These are phyloP conservation scores for Eidolon helvum DNA, from an alignment of 2,113 vertebrate genomes.

Conservation along the genomic window DNA sequence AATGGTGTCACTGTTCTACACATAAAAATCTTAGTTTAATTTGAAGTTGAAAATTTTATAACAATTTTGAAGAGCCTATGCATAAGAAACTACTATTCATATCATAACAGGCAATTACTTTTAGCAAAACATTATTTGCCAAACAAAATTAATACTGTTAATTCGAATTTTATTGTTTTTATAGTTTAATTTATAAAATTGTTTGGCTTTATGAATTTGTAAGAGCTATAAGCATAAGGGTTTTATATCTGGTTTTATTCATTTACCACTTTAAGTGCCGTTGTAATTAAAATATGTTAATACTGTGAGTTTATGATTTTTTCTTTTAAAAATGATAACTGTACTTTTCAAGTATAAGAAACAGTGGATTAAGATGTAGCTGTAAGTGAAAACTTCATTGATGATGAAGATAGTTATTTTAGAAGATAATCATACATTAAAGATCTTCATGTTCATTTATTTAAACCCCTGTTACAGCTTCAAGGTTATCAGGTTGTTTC, in stretches of 20 bases:
- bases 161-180: constrained; percentile 22
- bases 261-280: neutral
- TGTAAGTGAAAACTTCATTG: neutral
- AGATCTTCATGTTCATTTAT: neutral
- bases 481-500: neutral
- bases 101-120: neutral
- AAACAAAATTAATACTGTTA: neutral
- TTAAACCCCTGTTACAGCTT: neutral
- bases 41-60: constrained; percentile 42
- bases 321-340: neutral
- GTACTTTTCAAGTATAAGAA: neutral
- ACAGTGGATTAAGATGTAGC: neutral
- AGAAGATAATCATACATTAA: neutral
- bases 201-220: neutral
- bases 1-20: neutral
- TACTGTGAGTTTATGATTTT: neutral
- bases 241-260: neutral
- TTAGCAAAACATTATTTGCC: constrained; percentile 6
- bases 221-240: neutral
- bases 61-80: neutral
- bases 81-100: neutral
- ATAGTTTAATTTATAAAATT: neutral
- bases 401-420: neutral
- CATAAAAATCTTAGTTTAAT: neutral
- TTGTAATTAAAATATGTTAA: neutral